These are phyloP conservation scores for Sialis fuliginosa DNA, from an alignment of 2,888 invertebrate genomes.

Conservation along the genomic window DNA sequence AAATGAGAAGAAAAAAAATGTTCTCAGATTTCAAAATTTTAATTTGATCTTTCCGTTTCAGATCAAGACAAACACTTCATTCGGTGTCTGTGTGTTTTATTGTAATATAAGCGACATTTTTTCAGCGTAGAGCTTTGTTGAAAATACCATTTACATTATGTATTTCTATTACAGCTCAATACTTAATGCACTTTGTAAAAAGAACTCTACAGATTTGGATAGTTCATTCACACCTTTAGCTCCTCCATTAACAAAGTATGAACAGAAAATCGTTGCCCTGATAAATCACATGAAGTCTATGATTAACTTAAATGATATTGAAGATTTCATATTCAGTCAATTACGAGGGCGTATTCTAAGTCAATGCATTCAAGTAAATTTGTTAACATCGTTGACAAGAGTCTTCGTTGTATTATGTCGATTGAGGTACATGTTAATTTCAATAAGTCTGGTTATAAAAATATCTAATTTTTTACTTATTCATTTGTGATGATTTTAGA, in stretches of 20 bases:
- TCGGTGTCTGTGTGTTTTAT: too few relatives aligned
- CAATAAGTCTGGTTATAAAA: too few relatives aligned
- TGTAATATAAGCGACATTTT: too few relatives aligned
- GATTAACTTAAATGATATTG: constrained; percentile 11
- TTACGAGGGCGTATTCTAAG: constrained; percentile 9
- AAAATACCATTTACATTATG: too few relatives aligned
- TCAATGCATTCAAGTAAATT: constrained; percentile 4
- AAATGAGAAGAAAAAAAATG: too few relatives aligned
- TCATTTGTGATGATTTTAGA: too few relatives aligned
- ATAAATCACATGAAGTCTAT: constrained; percentile 19
- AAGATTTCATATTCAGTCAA: constrained; percentile 12
- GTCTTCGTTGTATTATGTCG: not conserved
- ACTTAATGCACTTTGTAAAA: constrained; percentile 13
- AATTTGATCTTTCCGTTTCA: too few relatives aligned
- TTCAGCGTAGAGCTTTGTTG: too few relatives aligned
- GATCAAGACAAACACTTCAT: too few relatives aligned
- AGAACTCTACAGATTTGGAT: constrained; percentile 18
- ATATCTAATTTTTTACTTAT: too few relatives aligned
- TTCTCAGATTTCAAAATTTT: too few relatives aligned
- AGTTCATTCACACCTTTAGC: constrained; percentile 24
- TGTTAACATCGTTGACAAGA: not conserved
- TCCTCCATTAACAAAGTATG: constrained; percentile 25
- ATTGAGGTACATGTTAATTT: too few relatives aligned
- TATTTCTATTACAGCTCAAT: constrained; percentile 14
- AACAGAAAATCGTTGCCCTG: constrained; percentile 24